A percentile compares a stretch with the other conserved stretches of the same genome.
phyloP scores from a whole-genome alignment of 2,113 vertebrate genomes.

The Chlamydotis undulata region DNA sequence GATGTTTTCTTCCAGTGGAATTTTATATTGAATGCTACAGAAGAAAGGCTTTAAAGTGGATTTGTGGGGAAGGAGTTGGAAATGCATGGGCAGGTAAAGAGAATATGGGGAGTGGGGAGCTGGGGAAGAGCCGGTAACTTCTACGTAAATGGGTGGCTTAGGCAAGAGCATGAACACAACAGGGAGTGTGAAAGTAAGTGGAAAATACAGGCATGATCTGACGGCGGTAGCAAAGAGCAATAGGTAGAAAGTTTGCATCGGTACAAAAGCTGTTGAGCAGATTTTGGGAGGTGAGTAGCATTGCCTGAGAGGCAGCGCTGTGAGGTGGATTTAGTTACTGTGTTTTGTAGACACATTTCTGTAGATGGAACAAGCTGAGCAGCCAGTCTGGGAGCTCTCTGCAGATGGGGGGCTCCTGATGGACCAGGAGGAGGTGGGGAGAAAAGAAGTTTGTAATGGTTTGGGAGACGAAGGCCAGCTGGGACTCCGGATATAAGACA shows the following conservation, averaged over 20 bases:
- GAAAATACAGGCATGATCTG: neutral
- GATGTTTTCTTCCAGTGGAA: too few relatives aligned
- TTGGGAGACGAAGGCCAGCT: neutral
- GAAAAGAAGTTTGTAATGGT: neutral
- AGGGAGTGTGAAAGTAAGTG: neutral
- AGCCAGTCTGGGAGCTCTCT: neutral
- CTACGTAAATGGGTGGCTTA: neutral
- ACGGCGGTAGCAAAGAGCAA: neutral
- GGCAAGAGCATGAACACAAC: neutral
- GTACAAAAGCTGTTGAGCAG: neutral
- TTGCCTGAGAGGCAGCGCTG: accelerated
- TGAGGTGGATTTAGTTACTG: neutral
- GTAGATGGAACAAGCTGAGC: neutral
- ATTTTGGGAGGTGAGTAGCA: neutral
- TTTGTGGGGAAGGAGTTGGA: neutral
- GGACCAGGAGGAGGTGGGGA: neutral
- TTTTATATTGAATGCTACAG: neutral
- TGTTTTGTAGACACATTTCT: neutral
- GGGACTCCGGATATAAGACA: neutral
- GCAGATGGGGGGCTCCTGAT: neutral
- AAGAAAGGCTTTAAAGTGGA: neutral
- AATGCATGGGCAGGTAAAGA: neutral
- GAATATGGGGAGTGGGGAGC: neutral
- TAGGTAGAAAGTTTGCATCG: neutral
- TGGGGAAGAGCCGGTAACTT: neutral